A percentile compares a stretch with the other conserved stretches of the same genome.
Conservation (phyloP, 2,888 invertebrate genomes). For the Branchipolynoe longqiensis region DNA sequence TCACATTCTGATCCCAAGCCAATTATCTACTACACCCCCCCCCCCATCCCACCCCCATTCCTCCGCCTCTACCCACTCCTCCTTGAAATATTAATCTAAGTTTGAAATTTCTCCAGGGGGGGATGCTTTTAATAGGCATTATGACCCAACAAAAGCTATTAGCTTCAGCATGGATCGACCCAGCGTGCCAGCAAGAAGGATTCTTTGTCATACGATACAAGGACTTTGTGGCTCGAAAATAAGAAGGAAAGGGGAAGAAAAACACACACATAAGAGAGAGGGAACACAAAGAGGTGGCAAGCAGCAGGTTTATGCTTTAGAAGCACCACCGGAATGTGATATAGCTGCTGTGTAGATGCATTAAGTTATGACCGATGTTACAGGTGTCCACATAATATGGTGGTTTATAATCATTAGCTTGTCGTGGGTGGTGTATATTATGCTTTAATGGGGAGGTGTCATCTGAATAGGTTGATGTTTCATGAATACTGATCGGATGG, state of each 20-base stretch:
- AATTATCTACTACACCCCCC: constrained; percentile 13
- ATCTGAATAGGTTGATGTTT: no score
- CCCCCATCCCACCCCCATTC: no score
- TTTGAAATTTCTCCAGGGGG: constrained; percentile 41
- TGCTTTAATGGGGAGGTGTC: no score
- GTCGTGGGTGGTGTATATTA: no score
- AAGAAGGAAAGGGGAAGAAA: background rate
- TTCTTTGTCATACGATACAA: constrained; percentile 22
- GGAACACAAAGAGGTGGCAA: background rate
- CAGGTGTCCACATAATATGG: no score
- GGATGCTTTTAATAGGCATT: constrained; percentile 35
- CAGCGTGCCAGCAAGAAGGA: background rate
- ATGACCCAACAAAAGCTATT: background rate
- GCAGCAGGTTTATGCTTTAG: background rate
- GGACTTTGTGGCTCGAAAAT: constrained; percentile 6
- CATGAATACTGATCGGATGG: no score
- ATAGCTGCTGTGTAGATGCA: no score
- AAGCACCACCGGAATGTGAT: background rate
- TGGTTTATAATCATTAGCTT: no score
- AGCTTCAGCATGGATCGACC: background rate
- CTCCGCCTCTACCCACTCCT: no score
- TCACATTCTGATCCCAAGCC: constrained; percentile 1
- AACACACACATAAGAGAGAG: background rate
- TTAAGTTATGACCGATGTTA: no score
- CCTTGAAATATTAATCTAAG: constrained; percentile 37